phyloP scores from a whole-genome alignment of 2,113 vertebrate species.

The Cettia cetti region DNA sequence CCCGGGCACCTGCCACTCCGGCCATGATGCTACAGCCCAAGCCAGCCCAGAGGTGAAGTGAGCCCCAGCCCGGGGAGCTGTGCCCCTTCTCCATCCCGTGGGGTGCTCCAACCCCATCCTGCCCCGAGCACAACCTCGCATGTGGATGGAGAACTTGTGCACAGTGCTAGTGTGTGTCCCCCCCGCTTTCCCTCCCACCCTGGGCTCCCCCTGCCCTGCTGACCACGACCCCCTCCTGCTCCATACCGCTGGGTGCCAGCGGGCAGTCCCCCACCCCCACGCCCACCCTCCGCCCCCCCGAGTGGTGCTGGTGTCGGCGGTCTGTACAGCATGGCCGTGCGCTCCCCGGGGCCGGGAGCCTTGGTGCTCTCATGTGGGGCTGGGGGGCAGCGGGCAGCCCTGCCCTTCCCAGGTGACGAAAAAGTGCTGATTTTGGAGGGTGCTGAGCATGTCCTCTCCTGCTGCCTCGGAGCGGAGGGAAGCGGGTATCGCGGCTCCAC shows the following conservation, averaged over 20 bases:
- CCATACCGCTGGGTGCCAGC: neutral
- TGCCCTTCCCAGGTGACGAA: slow-evolving; percentile 46
- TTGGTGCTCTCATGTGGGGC: neutral
- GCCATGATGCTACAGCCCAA: neutral
- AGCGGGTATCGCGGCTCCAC: neutral
- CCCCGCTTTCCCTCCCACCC: neutral
- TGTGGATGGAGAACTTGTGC: neutral
- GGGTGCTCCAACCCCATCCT: neutral
- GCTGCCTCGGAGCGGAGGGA: neutral
- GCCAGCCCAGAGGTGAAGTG: neutral
- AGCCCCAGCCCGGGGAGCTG: neutral
- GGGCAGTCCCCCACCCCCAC: neutral
- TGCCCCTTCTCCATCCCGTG: neutral
- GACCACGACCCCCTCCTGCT: neutral
- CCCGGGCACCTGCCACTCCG: neutral
- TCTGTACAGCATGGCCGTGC: slow-evolving; percentile 33
- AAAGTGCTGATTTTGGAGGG: slow-evolving; percentile 60
- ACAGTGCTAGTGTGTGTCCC: neutral
- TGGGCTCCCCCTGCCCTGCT: neutral
- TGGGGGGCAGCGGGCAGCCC: neutral
- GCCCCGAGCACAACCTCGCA: neutral
- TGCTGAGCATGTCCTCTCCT: slow-evolving; percentile 13
- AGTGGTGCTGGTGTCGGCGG: slow-evolving; percentile 29
- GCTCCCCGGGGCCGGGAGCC: slow-evolving; percentile 16
- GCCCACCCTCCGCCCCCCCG: slow-evolving; percentile 15